Base-by-base conservation (phyloP, 2,888 invertebrate species). In the Halocaridina rubra region DNA sequence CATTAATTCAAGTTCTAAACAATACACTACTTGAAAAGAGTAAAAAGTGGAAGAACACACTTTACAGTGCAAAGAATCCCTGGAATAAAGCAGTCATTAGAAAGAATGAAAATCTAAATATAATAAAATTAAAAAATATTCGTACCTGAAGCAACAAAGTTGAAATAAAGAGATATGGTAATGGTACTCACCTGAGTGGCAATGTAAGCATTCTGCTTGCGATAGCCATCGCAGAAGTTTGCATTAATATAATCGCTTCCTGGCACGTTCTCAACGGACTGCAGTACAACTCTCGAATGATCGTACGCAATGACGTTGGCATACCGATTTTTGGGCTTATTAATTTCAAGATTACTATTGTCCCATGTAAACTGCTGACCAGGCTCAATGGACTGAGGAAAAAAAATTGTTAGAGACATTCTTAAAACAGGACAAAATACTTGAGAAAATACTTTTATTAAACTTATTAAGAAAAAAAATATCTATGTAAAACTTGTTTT, bases 281-380 rank as follows among this genome's bases (percentile, higher is more conserved):
- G 96, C 16, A 99, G 93, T 87, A 98, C 96, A 2, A 99, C 99
- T 33, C 99, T 93, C 77, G 98, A 98, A 90, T 99, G 99, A 91
- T 99, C 99, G 91, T 99, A 99, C 5, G 99, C 99, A 78, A 99
- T 98, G 0, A 99, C 99, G 91, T 99, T 99, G 29, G 99, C 99
- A 91, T 99, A 99, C 74, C 99, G 95, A 72, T 99, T 99, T 92
- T 99, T 99, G 19, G 98, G 96, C 90, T 99, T 98, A 92, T 99
- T 99, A 46, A 96, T 95, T 91, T 99, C 99, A 94, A 97, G 94
- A 91, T 97, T 98, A 0, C 98, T 98, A 91, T 98, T 97, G 91
- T 99, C 99, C 99, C 99, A 99, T 0, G 99, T 99, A 91, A 99
- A 99, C 91, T 99, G 98, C 90, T 99, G 99, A 0, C 99, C 99